Conservation (phyloP, 1,140 invertebrate species). For the Hyles euphorbiae region DNA sequence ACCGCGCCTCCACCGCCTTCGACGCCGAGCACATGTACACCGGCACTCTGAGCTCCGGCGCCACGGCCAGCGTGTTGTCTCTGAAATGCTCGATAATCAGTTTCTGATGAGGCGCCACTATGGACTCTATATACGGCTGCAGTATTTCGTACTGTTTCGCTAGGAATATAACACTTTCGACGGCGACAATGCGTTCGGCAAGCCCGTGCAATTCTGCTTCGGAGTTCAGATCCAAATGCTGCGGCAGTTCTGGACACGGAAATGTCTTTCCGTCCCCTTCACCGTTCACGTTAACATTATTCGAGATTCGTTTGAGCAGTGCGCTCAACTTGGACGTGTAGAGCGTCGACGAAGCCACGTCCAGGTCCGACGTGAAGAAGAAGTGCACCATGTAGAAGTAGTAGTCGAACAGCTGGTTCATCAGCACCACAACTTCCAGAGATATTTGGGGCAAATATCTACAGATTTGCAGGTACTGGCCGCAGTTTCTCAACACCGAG, state of each 20-base stretch:
- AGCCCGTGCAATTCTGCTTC: slow-evolving; percentile 87
- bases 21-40: slow-evolving; percentile 90
- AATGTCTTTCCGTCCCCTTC: slow-evolving; percentile 34
- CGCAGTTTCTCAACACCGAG: slow-evolving; percentile 94
- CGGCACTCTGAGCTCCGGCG: slow-evolving; percentile 85
- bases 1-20: slow-evolving; percentile 86
- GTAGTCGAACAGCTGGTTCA: slow-evolving; percentile 96
- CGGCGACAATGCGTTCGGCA: slow-evolving; percentile 90
- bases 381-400: slow-evolving; percentile 93
- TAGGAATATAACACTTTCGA: slow-evolving; percentile 94
- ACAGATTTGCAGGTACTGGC: slow-evolving; percentile 96
- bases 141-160: slow-evolving; percentile 90
- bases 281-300: slow-evolving; percentile 74
- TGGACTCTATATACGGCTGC: slow-evolving; percentile 86
- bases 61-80: slow-evolving; percentile 83
- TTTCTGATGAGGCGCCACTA: slow-evolving; percentile 79
- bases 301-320: slow-evolving; percentile 85
- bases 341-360: slow-evolving; percentile 72
- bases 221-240: slow-evolving; percentile 83
- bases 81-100: slow-evolving; percentile 86
- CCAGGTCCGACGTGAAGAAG: slow-evolving; percentile 85
- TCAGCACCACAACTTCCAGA: slow-evolving; percentile 91
- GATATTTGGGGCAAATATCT: slow-evolving; percentile 92
- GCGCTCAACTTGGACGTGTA: slow-evolving; percentile 83
- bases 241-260: slow-evolving; percentile 79